These are phyloP conservation scores for Anaspis maculata DNA, from an alignment of 2,888 invertebrate species.

Conservation along the genomic window DNA sequence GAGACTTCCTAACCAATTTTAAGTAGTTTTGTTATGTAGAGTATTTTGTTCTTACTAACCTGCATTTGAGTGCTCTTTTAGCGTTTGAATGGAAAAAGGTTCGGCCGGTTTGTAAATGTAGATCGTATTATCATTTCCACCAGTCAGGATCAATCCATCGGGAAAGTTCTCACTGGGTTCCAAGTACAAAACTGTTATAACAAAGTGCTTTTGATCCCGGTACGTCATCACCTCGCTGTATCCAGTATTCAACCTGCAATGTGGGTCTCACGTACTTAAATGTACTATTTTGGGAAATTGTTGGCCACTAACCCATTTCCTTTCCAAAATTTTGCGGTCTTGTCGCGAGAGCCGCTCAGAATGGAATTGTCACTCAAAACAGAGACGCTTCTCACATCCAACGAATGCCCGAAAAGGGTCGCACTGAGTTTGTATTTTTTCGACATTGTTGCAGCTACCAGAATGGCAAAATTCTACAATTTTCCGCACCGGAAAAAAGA, in stretches of 20 bases:
- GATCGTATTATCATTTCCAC: conserved; percentile 81
- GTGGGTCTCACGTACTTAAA: conserved; percentile 2
- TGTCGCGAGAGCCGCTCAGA: conserved; percentile 83
- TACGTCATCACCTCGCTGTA: conserved; percentile 60
- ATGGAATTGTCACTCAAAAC: conserved; percentile 60
- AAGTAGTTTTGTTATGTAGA: too few species aligned
- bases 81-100: conserved; percentile 55
- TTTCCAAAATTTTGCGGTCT: conserved; percentile 80
- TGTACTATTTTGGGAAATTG: neutral
- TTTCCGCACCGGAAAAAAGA: too few species aligned
- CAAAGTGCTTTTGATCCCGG: conserved; percentile 78
- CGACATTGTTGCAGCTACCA: conserved; percentile 34
- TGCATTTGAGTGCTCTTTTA: conserved; percentile 72
- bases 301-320: conserved; percentile 57
- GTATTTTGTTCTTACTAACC: too few species aligned
- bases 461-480: too few species aligned
- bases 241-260: conserved; percentile 7
- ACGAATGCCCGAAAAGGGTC: conserved; percentile 68
- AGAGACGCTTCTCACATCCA: conserved; percentile 76
- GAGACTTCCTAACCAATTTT: too few species aligned
- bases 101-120: conserved; percentile 68
- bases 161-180: conserved; percentile 62
- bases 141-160: conserved; percentile 75
- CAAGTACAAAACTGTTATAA: conserved; percentile 71
- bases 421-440: conserved; percentile 68